Evolutionary conservation across 1,140 invertebrate species (phyloP).

Genomic region (Drosophila suzukii): DNA sequence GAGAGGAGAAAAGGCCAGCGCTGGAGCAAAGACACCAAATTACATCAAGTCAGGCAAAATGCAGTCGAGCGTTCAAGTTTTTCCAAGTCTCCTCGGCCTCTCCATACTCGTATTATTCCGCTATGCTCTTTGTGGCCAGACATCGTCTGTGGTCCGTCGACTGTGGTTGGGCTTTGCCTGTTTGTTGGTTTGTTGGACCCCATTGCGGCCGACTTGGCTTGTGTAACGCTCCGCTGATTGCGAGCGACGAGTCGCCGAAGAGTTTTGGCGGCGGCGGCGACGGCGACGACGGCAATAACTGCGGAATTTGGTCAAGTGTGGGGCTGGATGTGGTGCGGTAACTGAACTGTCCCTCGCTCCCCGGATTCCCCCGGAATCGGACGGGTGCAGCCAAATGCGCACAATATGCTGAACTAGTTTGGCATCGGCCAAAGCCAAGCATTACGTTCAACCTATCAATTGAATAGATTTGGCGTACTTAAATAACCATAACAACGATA

Average conservation of each 20-base stretch:
- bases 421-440: constrained; percentile 4
- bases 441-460: constrained; percentile 8
- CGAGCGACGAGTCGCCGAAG: constrained; percentile 36
- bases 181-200: constrained; percentile 31
- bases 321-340: constrained; percentile 37
- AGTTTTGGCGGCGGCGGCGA: constrained; percentile 21
- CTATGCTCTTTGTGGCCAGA: constrained; percentile 77
- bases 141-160: constrained; percentile 46
- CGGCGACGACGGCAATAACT: constrained; percentile 12
- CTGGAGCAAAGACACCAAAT: constrained; percentile 63
- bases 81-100: constrained; percentile 19
- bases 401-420: constrained; percentile 18
- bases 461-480: not conserved
- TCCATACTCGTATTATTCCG: constrained; percentile 36
- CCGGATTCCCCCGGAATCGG: not conserved
- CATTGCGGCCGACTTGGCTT: constrained; percentile 68
- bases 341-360: constrained; percentile 8
- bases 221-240: constrained; percentile 69
- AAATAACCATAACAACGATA: not conserved
- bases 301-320: constrained; percentile 58
- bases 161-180: constrained; percentile 7
- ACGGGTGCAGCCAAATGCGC: constrained; percentile 20
- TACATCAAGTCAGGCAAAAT: constrained; percentile 80
- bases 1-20: constrained; percentile 28
- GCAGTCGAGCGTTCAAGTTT: constrained; percentile 71